Base-by-base conservation (phyloP, 2,113 vertebrate species). In the Crotalus helleri region DNA sequence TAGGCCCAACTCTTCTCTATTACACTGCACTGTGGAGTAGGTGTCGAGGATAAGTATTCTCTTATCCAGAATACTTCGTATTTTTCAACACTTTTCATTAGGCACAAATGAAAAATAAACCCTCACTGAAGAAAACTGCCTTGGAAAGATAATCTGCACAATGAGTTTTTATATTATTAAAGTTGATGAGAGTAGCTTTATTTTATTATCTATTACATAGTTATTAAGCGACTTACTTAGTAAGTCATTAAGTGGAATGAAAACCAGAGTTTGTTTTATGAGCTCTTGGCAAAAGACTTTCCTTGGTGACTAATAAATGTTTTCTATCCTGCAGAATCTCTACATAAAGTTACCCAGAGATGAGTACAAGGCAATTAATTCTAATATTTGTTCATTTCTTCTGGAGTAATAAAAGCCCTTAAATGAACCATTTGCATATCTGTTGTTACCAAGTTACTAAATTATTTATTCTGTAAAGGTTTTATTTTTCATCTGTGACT, bases 291-390 rank as follows among this genome's bases (percentile, higher is more conserved):
- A 90, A 93, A 86, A 87, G 89, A 51, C 9, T 90, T 90, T 39
- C 57, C 89, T 90, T 90, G 19, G 89, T 90, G 92, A 33, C 57
- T 90, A 81, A 93, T 93, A 90, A 87, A 64, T 33, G 12, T 33
- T 93, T 90, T 57, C n/a, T 55, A 26, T 39, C 21, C 46, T 61
- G 74, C n/a, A 90, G 46, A 53, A 54, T 54, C 54, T 53, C 55
- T 29, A 54, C 23, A 21, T 61, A 59, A 90, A 49, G 61, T 58
- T 90, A 46, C 39, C 44, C 49, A 86, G 57, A 87, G 89, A 61
- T 26, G 46, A 86, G 55, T 90, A n/a, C 54, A 86, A 29, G 49
- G 12, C 64, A 85, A 90, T 87, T 90, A 90, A 51, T 90, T 93
- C 21, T 85, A 51, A 57, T 26, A 81, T 81, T 89, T 85, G 44